These are phyloP conservation scores for Schizothorax lantsangensis DNA, from an alignment of 2,797 vertebrate species.

Conservation along the genomic window DNA sequence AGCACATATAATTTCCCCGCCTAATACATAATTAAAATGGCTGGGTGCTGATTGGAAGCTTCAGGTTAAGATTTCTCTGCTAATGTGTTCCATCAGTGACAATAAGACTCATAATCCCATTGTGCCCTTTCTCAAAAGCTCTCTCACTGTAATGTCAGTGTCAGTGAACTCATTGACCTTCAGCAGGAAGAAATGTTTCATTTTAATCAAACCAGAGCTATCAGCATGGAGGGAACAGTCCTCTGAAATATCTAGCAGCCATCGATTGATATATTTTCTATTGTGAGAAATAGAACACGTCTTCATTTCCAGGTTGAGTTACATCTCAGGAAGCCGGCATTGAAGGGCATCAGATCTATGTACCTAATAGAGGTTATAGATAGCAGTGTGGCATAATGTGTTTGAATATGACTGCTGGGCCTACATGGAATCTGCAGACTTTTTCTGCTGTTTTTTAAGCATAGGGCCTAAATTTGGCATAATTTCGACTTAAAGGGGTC, in stretches of 20 bases:
- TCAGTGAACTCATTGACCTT: slow-evolving; percentile 62
- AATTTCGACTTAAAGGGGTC: background rate
- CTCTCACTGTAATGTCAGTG: slow-evolving; percentile 18
- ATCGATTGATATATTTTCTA: slow-evolving; percentile 69
- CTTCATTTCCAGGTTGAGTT: slow-evolving; percentile 51
- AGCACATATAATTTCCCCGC: background rate
- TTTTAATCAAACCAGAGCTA: slow-evolving; percentile 69
- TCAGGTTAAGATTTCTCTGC: slow-evolving; percentile 9
- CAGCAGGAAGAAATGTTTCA: slow-evolving; percentile 66
- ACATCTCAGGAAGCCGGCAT: slow-evolving; percentile 12
- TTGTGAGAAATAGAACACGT: slow-evolving; percentile 47
- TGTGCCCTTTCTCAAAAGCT: slow-evolving; percentile 36
- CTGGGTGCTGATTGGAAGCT: slow-evolving; percentile 16
- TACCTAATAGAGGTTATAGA: slow-evolving; percentile 27
- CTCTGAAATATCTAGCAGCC: slow-evolving; percentile 71
- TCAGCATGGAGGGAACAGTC: slow-evolving; percentile 59
- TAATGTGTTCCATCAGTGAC: slow-evolving; percentile 10
- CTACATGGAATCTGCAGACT: background rate
- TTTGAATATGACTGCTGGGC: slow-evolving; percentile 7
- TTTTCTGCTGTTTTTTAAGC: background rate
- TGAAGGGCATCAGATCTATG: slow-evolving; percentile 26
- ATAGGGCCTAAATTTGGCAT: background rate
- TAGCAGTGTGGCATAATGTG: slow-evolving; percentile 11
- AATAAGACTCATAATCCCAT: slow-evolving; percentile 36
- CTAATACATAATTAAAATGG: background rate